phyloP scores from a whole-genome alignment of 2,113 vertebrate species.

The Grus americana region DNA sequence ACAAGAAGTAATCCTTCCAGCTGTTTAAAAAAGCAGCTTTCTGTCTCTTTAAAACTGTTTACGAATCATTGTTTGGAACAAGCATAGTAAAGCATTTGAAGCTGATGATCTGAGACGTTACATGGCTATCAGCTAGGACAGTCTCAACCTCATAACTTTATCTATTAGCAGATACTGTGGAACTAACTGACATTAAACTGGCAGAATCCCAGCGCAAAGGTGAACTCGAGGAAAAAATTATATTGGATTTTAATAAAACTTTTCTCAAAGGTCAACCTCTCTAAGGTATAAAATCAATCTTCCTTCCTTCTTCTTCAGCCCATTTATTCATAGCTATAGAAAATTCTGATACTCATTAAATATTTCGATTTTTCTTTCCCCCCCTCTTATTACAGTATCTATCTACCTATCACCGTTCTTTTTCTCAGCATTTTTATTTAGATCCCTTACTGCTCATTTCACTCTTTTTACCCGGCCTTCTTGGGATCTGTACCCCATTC shows the following conservation, averaged over 20 bases:
- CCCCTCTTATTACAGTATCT: neutral
- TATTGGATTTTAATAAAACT: constrained; percentile 46
- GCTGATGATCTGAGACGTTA: neutral
- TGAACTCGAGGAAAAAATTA: constrained; percentile 9
- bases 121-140: neutral
- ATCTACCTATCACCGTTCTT: neutral
- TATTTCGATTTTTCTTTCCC: neutral
- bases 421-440: neutral
- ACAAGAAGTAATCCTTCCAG: neutral
- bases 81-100: neutral
- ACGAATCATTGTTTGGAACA: constrained; percentile 1
- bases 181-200: constrained; percentile 1
- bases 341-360: neutral
- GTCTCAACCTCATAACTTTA: neutral
- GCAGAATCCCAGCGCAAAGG: neutral
- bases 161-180: neutral
- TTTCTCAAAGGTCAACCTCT: constrained; percentile 35
- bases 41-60: neutral
- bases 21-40: neutral
- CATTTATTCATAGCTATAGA: neutral
- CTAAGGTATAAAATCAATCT: constrained; percentile 34
- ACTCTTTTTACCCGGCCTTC: neutral
- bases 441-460: neutral
- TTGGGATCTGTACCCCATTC: neutral
- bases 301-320: neutral